Evolutionary conservation across 30 jellyfish, hydroid and myxozoan genomes (phyloP).

Genomic region (Hydractinia symbiolongicarpus): DNA sequence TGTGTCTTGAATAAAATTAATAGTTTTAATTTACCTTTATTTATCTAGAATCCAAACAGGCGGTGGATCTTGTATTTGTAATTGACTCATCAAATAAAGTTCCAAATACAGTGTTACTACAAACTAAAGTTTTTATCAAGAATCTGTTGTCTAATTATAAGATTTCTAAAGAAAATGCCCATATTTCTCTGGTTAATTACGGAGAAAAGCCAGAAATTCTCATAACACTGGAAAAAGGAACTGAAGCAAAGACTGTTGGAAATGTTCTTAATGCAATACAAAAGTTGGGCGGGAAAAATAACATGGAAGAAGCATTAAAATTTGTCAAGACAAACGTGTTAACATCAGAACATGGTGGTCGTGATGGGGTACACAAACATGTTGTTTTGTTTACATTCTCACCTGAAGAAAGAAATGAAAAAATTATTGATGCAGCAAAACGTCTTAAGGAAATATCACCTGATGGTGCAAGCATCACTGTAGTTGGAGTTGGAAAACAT

Average conservation of each 20-base stretch:
- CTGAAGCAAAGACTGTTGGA: background rate
- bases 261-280: background rate
- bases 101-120: slow-evolving; percentile 15
- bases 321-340: background rate
- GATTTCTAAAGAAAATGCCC: slow-evolving; percentile 26
- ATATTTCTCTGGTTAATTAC: slow-evolving; percentile 43
- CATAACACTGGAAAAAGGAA: slow-evolving; percentile 35
- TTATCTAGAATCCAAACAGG: background rate
- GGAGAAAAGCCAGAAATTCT: slow-evolving; percentile 37
- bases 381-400: background rate
- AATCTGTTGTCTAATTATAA: slow-evolving; percentile 31
- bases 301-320: slow-evolving; percentile 1
- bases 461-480: slow-evolving; percentile 1
- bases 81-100: slow-evolving; percentile 61
- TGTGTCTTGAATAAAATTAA: too few relatives aligned
- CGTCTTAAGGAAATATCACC: background rate
- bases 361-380: background rate
- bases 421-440: slow-evolving; percentile 1
- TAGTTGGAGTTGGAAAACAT: background rate
- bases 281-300: slow-evolving; percentile 6
- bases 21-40: background rate
- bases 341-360: background rate
- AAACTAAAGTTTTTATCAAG: slow-evolving; percentile 41
- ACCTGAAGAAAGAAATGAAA: background rate
- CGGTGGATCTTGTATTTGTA: slow-evolving; percentile 27